Evolutionary conservation across 2,797 vertebrate genomes (phyloP).

Genomic region (Pangasius sanitwongsei): DNA sequence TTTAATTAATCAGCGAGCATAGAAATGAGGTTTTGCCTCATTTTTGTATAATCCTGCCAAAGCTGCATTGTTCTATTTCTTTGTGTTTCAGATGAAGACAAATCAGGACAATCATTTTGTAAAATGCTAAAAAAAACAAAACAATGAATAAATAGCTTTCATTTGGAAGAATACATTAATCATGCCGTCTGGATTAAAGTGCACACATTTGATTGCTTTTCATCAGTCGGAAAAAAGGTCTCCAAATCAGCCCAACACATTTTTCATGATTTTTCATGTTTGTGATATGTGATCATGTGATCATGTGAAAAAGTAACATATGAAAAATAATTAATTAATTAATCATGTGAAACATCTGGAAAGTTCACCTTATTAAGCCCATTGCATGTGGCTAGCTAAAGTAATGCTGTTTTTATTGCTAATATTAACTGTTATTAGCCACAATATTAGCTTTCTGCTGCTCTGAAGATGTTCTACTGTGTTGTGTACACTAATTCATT

Average conservation of each 20-base stretch:
- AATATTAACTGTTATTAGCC: not conserved
- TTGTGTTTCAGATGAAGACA: not conserved
- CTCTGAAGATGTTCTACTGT: no score
- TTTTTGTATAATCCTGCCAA: not conserved
- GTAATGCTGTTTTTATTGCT: not conserved
- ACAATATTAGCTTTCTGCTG: not conserved
- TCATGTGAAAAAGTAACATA: no score
- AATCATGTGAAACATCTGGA: no score
- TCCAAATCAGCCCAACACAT: not conserved
- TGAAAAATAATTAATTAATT: no score
- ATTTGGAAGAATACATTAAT: conserved; percentile 16
- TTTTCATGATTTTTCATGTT: not conserved
- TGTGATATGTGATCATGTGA: no score
- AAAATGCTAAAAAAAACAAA: not conserved
- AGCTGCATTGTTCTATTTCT: not conserved
- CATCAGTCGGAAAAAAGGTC: not conserved
- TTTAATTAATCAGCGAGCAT: not conserved
- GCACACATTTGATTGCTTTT: conserved; percentile 9
- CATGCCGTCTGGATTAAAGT: not conserved
- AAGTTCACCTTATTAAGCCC: not conserved
- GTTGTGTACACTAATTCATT: no score
- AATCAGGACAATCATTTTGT: conserved; percentile 23
- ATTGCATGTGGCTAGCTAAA: not conserved
- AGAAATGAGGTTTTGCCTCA: not conserved
- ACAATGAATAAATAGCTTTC: not conserved